Evolutionary conservation across 2,797 vertebrate genomes (phyloP).

Genomic region (Spinus pinus): DNA sequence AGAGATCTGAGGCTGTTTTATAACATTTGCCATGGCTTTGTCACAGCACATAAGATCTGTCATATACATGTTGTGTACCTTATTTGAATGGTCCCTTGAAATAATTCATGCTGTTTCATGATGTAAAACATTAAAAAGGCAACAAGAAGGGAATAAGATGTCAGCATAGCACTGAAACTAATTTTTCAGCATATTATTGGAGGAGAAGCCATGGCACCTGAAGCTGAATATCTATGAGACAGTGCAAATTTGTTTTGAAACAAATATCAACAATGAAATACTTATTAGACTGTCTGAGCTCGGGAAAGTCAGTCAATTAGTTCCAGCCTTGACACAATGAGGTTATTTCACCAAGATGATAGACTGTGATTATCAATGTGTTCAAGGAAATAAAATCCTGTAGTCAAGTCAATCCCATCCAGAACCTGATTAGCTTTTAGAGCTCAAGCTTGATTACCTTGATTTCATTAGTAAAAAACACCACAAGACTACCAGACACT

Average conservation of each 20-base stretch:
- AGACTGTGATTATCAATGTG: not conserved
- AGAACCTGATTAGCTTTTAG: not conserved
- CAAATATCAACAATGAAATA: not conserved
- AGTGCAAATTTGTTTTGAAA: slow-evolving; percentile 23
- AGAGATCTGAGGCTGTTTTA: not conserved
- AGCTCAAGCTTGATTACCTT: not conserved
- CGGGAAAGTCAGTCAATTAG: not conserved
- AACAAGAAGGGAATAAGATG: not conserved
- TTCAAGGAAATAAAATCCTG: not conserved
- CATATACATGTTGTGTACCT: not conserved
- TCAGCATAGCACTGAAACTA: not conserved
- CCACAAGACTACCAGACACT: not conserved
- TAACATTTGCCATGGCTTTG: not conserved
- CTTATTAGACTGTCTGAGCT: not conserved
- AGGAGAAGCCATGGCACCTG: not conserved
- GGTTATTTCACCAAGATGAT: slow-evolving; percentile 6
- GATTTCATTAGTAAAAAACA: not conserved
- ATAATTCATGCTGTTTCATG: not conserved
- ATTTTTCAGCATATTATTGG: not conserved
- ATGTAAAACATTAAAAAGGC: not conserved
- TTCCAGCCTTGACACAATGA: not conserved
- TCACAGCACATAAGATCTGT: not conserved
- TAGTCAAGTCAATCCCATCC: not conserved
- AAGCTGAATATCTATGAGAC: not conserved
- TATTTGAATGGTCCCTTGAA: not conserved